phyloP scores from a whole-genome alignment of 2,797 vertebrate genomes.

The Linurgus olivaceus region DNA sequence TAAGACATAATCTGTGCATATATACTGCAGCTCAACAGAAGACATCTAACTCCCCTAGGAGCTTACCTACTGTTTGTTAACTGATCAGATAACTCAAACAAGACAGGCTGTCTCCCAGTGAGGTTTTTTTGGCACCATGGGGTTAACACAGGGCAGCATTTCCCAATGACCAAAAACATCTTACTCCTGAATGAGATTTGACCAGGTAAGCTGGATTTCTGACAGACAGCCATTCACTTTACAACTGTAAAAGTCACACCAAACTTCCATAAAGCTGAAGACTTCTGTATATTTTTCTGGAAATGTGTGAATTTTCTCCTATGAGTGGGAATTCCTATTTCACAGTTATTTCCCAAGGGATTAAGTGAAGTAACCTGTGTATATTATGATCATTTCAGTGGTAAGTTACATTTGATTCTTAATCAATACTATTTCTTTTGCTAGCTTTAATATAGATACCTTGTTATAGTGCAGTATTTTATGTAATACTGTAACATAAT shows the following conservation, averaged over 20 bases:
- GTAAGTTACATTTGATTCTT: not conserved
- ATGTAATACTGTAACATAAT: not conserved
- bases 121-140: not conserved
- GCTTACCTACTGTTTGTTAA: not conserved
- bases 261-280: not conserved
- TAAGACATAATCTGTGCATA: not conserved
- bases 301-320: not conserved
- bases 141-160: not conserved
- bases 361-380: not conserved
- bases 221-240: not conserved
- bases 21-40: not conserved
- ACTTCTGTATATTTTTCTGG: not conserved
- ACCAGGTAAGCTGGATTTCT: not conserved
- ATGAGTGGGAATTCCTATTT: not conserved
- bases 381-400: not conserved
- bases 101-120: not conserved
- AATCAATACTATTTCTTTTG: not conserved
- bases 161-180: not conserved
- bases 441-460: not conserved
- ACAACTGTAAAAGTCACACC: not conserved
- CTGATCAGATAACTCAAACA: not conserved
- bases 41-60: not conserved
- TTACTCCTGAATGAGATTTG: not conserved
- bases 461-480: not conserved
- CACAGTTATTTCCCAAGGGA: not conserved